Percentiles rank a stretch among this genome's conserved stretches.
phyloP scores from a whole-genome alignment of 2,797 vertebrate species.

The Benthosema pterotum region DNA sequence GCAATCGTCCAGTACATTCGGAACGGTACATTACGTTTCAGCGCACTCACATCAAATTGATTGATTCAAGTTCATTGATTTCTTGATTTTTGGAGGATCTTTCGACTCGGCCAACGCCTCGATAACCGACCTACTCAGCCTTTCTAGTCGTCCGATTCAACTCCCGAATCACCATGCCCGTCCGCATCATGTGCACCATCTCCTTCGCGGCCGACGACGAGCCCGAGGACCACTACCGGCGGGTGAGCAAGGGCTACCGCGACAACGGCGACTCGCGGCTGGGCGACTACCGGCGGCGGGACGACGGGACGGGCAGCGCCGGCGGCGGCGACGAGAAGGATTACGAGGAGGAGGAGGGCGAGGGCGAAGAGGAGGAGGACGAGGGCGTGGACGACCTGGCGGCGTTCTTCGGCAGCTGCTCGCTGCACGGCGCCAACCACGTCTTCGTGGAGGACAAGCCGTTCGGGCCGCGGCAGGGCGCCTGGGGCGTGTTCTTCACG shows the following conservation, averaged over 20 bases:
- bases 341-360: constrained; percentile 57
- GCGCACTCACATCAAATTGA: no score
- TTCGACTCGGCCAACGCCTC: no score
- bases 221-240: constrained; percentile 78
- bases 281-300: constrained; percentile 67
- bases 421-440: constrained; percentile 91
- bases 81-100: no score
- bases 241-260: constrained; percentile 57
- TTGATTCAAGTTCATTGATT: no score
- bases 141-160: neutral
- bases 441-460: constrained; percentile 86
- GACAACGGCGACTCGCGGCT: constrained; percentile 61
- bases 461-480: constrained; percentile 82
- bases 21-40: no score
- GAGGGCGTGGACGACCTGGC: constrained; percentile 76
- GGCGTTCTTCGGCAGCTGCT: constrained; percentile 86
- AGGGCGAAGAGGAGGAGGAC: constrained; percentile 58
- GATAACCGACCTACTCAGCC: constrained; percentile 6
- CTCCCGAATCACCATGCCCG: constrained; percentile 81
- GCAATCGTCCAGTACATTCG: no score
- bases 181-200: constrained; percentile 95
- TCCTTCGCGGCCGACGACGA: constrained; percentile 90
- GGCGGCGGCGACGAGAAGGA: constrained; percentile 49
- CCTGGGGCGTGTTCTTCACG: constrained; percentile 89
- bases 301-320: constrained; percentile 58